Base-by-base conservation (phyloP, 2,797 vertebrate species). In the Tenualosa ilisha region DNA sequence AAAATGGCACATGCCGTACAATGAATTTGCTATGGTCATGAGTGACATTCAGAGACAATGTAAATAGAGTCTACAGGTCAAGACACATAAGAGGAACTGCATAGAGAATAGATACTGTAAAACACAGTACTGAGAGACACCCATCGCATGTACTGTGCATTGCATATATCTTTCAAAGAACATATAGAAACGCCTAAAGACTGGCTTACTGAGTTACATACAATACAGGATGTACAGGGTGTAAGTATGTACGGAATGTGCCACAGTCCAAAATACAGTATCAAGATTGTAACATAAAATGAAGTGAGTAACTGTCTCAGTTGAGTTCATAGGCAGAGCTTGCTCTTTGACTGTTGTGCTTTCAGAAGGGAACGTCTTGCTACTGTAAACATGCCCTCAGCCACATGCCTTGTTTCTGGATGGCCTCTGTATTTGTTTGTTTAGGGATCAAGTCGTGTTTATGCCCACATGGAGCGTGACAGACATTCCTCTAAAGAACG, bases 361-460 rank as follows among this genome's bases (percentile, higher is more conserved):
- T 31, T 13, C 26, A 20, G 3, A 22, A 40, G 11, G 24, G 31
- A 43, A 20, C 0, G 24, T 61, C 20, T 46, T 81, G 83, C 82
- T 83, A 86, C 84, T 87, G 86, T 82, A 87, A 90, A 90, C 68
- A 83, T 65, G 49, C 54, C 81, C 82, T 83, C 83, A 17, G 46
- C 43, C 68, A 40, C 68, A 75, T 40, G 37, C 68, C 31, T 37
- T 75, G 68, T 68, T 43, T 84, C 61, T 17, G 61, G 31, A 46
- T n/a, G 83, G n/a, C 37, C 61, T 8, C 31, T 43, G 31, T 75
- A 37, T 75, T 40, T 75, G 68, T 75, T 75, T 75, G 68, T 75
- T 75, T 24, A 49, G 56, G 49, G 11, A 51, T 72, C 8, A 22
- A 50, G 65, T 65, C 0, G 31, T 82, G 46, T 83, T 85, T 17